A percentile compares a stretch with the other conserved stretches of the same genome.
phyloP scores from a whole-genome alignment of 2,113 vertebrate genomes.

The Motacilla alba region DNA sequence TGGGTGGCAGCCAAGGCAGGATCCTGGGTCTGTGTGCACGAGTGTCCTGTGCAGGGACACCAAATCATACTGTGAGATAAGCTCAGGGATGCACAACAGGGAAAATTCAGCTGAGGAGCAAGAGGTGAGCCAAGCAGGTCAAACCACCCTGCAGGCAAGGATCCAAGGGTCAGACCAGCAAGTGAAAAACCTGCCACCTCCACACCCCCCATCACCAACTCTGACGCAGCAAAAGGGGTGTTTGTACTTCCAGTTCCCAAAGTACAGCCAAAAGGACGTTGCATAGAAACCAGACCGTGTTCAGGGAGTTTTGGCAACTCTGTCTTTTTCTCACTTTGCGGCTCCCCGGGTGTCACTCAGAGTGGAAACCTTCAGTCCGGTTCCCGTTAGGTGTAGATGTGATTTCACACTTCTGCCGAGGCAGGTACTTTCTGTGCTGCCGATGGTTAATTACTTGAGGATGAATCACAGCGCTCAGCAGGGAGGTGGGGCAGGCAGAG shows the following conservation, averaged over 20 bases:
- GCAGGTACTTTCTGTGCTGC: constrained; percentile 44
- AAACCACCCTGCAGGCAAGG: background rate
- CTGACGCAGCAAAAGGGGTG: background rate
- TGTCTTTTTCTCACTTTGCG: constrained; percentile 55
- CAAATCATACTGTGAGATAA: background rate
- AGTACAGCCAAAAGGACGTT: background rate
- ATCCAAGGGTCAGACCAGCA: background rate
- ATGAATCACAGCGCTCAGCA: constrained; percentile 43
- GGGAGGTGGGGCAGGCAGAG: background rate
- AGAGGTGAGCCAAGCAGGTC: background rate
- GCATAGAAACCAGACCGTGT: background rate
- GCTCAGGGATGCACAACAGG: background rate
- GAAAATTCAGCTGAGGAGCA: background rate
- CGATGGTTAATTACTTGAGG: constrained; percentile 62
- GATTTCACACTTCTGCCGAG: constrained; percentile 66
- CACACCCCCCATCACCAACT: background rate
- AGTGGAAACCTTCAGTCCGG: background rate
- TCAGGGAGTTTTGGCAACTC: constrained; percentile 5
- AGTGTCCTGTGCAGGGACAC: background rate
- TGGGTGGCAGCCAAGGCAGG: background rate
- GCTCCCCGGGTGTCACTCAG: constrained; percentile 49
- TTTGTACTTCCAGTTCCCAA: background rate
- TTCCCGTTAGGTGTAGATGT: constrained; percentile 51
- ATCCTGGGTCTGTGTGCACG: too few species aligned
- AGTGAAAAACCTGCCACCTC: background rate